Conservation (phyloP, 2,888 invertebrate genomes). For the Invenusta paracnida region DNA sequence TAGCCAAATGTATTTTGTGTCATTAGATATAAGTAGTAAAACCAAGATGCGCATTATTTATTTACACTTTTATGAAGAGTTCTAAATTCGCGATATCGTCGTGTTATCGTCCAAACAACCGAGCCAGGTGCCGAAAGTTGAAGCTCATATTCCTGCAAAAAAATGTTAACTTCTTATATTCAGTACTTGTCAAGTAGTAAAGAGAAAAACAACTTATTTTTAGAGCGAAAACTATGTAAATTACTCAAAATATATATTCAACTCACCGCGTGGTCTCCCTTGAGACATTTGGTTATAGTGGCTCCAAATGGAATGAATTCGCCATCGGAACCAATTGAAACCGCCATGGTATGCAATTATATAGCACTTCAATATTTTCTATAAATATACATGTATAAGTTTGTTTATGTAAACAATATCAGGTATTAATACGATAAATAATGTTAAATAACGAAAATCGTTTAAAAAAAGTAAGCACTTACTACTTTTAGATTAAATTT, state of each 20-base stretch:
- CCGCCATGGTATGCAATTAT: too few relatives aligned
- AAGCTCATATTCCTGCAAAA: not conserved
- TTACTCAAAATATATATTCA: not conserved
- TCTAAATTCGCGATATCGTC: not conserved
- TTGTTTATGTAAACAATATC: too few relatives aligned
- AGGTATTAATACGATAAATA: too few relatives aligned
- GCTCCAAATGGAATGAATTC: constrained; percentile 27
- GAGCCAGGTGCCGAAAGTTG: not conserved
- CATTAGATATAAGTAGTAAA: not conserved
- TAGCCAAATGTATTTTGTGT: not conserved
- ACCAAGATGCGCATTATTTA: not conserved
- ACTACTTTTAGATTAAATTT: too few relatives aligned
- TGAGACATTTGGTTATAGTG: constrained; percentile 22
- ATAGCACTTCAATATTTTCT: too few relatives aligned
- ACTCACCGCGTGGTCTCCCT: constrained; percentile 38
- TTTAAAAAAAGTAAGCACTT: too few relatives aligned
- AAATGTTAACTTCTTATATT: not conserved
- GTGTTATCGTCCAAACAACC: not conserved
- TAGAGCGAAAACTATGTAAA: not conserved
- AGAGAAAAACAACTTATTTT: not conserved
- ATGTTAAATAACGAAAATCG: too few relatives aligned
- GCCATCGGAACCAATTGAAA: not conserved
- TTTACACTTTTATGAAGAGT: not conserved
- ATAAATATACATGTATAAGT: too few relatives aligned
- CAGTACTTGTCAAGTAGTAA: not conserved